Percentiles rank a stretch among this genome's conserved stretches.
Conservation (phyloP, 2,113 vertebrate genomes). For the Cryptomyrus ogoouensis region DNA sequence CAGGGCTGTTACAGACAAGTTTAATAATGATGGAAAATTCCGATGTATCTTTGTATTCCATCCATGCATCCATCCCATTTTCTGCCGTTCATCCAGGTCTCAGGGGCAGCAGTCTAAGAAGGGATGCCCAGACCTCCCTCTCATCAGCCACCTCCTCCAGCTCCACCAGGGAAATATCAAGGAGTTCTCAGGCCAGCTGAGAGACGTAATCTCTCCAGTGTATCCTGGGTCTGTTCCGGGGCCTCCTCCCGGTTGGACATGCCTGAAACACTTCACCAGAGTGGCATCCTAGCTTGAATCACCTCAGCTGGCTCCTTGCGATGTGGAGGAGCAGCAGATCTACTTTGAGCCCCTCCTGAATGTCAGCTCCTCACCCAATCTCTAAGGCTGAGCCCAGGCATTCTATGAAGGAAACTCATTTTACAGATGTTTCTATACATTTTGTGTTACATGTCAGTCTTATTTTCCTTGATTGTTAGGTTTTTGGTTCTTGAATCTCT, state of each 20-base stretch:
- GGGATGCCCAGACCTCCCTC: neutral
- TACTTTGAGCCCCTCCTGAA: neutral
- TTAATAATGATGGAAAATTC: neutral
- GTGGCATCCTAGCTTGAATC: neutral
- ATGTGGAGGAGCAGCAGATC: neutral
- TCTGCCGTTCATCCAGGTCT: neutral
- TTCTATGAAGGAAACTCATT: neutral
- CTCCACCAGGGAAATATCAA: neutral
- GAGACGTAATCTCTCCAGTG: neutral
- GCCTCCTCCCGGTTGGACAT: neutral
- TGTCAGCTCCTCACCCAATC: neutral
- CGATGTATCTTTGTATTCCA: neutral
- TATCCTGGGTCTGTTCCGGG: neutral
- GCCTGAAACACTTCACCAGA: neutral
- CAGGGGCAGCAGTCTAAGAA: neutral
- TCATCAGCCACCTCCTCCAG: neutral
- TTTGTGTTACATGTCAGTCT: neutral
- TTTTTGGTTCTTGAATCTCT: neutral
- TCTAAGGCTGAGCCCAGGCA: neutral
- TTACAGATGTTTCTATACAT: neutral
- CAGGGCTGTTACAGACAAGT: neutral
- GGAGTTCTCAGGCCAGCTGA: neutral
- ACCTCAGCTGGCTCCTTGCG: neutral
- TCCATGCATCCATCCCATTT: neutral
- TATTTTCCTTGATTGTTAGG: neutral